phyloP scores from a whole-genome alignment of 2,888 invertebrate species.

The Geophilus truncorum region DNA sequence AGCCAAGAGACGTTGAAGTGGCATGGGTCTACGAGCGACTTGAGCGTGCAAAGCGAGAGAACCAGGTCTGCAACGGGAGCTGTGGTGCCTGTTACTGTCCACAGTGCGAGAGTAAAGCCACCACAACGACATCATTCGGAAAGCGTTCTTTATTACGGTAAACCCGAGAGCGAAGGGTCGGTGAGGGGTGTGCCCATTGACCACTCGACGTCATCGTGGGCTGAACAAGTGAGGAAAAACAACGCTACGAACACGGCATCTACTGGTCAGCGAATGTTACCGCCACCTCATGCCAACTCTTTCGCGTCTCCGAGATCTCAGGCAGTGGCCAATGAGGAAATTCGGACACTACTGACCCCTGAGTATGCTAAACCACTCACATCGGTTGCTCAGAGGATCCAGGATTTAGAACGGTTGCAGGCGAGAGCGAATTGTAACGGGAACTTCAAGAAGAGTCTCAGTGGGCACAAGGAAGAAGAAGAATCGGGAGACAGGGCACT shows the following conservation, averaged over 20 bases:
- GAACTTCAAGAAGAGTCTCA: conserved; percentile 44
- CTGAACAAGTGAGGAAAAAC: conserved; percentile 49
- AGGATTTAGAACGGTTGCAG: conserved; percentile 58
- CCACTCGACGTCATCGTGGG: conserved; percentile 30
- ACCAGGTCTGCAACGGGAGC: conserved; percentile 20
- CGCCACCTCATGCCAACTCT: conserved; percentile 42
- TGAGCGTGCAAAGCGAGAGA: conserved; percentile 53
- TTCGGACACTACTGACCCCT: conserved; percentile 41
- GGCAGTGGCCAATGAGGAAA: conserved; percentile 34
- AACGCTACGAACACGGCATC: conserved; percentile 41
- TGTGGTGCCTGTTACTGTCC: conserved; percentile 55
- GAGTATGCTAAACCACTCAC: conserved; percentile 49
- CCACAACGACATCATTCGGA: conserved; percentile 73
- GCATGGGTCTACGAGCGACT: conserved; percentile 70
- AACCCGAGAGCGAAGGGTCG: not conserved
- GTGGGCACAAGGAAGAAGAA: not conserved
- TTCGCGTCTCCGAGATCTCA: not conserved
- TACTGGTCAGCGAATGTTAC: not conserved
- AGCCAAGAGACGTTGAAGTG: conserved; percentile 70
- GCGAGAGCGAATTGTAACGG: conserved; percentile 44
- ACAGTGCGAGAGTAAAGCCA: conserved; percentile 69
- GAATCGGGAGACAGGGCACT: not conserved
- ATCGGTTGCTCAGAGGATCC: conserved; percentile 62
- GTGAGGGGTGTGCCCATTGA: not conserved
- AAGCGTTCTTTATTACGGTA: conserved; percentile 64